Conservation (phyloP, 2,888 invertebrate species). For the Geophilus truncorum region DNA sequence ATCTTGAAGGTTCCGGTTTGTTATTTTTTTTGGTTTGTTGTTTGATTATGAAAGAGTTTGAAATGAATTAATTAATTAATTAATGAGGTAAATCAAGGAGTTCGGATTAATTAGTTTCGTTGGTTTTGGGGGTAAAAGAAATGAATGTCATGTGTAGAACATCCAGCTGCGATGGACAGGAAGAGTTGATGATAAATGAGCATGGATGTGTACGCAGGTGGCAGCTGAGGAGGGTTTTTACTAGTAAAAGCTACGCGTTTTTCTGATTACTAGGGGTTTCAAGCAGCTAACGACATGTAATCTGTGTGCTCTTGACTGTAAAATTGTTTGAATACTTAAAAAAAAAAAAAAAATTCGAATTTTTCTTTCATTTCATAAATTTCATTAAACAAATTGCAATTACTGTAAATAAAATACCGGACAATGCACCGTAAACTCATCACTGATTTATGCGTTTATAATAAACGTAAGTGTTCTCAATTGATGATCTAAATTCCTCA, state of each 20-base stretch:
- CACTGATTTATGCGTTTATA: background rate
- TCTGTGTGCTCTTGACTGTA: too few relatives aligned
- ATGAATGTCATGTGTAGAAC: background rate
- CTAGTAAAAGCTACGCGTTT: background rate
- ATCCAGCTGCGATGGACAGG: background rate
- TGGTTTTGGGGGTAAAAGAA: background rate
- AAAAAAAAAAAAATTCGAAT: background rate
- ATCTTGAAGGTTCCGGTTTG: background rate
- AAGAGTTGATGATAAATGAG: constrained; percentile 17
- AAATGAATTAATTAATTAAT: background rate
- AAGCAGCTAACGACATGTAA: background rate
- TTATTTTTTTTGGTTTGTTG: background rate
- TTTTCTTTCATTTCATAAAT: background rate
- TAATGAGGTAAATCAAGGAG: background rate
- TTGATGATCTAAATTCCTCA: background rate
- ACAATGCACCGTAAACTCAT: background rate
- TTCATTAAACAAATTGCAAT: background rate
- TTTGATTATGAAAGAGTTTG: background rate
- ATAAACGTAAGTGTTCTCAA: background rate
- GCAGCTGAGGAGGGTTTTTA: background rate
- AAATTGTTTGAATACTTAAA: too few relatives aligned
- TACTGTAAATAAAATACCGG: background rate
- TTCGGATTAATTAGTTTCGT: background rate
- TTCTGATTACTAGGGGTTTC: background rate
- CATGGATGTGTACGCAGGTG: background rate